Evolutionary conservation across 2,113 vertebrate genomes (phyloP).

Genomic region (Hyla sarda): DNA sequence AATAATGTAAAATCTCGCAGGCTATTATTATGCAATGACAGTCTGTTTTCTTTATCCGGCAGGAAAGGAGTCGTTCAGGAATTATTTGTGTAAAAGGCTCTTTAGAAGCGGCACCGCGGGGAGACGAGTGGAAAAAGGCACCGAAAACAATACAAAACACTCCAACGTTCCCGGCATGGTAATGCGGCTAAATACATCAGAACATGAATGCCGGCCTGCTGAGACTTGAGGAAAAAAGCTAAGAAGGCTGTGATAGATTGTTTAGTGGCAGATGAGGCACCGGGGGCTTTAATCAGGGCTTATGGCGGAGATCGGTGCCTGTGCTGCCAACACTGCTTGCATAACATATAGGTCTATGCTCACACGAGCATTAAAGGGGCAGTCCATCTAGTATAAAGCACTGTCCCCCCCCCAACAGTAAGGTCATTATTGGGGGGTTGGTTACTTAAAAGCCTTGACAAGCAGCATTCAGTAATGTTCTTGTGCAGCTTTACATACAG

Average conservation of each 20-base stretch:
- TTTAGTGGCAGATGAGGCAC: neutral
- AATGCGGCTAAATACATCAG: slow-evolving; percentile 25
- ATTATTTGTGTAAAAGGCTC: slow-evolving; percentile 7
- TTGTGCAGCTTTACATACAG: neutral
- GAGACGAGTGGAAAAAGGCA: neutral
- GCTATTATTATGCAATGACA: neutral
- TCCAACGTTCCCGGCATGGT: neutral
- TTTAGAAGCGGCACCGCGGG: neutral
- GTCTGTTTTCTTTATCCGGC: neutral
- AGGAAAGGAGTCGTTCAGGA: slow-evolving; percentile 28
- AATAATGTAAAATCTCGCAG: too few relatives aligned
- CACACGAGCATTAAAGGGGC: neutral
- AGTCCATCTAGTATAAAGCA: neutral
- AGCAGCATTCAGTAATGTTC: neutral
- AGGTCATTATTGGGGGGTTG: too few relatives aligned
- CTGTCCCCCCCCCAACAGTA: neutral
- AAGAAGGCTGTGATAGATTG: slow-evolving; percentile 30
- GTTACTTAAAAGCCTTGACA: too few relatives aligned
- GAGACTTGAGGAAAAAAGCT: neutral
- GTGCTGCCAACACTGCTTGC: neutral
- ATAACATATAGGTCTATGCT: neutral
- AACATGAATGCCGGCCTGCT: neutral
- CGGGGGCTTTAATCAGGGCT: neutral
- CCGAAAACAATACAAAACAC: slow-evolving; percentile 25
- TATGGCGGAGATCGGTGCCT: neutral